Evolutionary conservation across 1,140 invertebrate genomes (phyloP), one percentile per base, ranked within the genome.

Genomic region (Acromyrmex echinatior): DNA sequence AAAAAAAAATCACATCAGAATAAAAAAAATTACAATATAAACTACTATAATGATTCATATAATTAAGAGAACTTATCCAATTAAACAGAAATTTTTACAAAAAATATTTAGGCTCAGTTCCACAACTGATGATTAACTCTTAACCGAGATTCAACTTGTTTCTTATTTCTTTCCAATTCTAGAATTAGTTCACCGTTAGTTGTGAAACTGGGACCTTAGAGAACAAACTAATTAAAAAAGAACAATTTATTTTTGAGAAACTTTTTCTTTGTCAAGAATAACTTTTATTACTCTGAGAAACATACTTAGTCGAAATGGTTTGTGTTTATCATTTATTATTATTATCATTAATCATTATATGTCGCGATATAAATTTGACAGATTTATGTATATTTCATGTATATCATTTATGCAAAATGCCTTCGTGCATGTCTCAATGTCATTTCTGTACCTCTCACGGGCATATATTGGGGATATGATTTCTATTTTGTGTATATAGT

Each of bases 351-450:
- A 74, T 35, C 39, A 45, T 80, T 21, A 31, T 31, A 35, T 25
- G n/a, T 16, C 70, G 56, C 39, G 56, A 45, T 71, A 71, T 25
- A 60, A 70, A 35, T 49, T 81, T 53, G 1, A 66, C 2, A 45
- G 12, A 5, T 10, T 77, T 45, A 86, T 87, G 78, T 87, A 58
- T 65, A 18, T 77, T 49, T 45, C 31, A 78, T 62, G 14, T 51
- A 25, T 77, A 74, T 78, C 45, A 85, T 86, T 81, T 70, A 70
- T 79, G 31, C 63, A 18, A 88, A 86, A 81, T 71, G 63, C 58
- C 74, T 80, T 31, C 66, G 89, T 91, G 90, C 90, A 91, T 88
- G 90, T 90, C 56, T 90, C 86, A 53, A 90, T 91, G 89, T 91
- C 77, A 90, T 71, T 88, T 91, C 53, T 88, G 56, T 91, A 89